These are phyloP conservation scores for Pristionchus fissidentatus DNA, from an alignment of 2,888 invertebrate species.

Conservation along the genomic window DNA sequence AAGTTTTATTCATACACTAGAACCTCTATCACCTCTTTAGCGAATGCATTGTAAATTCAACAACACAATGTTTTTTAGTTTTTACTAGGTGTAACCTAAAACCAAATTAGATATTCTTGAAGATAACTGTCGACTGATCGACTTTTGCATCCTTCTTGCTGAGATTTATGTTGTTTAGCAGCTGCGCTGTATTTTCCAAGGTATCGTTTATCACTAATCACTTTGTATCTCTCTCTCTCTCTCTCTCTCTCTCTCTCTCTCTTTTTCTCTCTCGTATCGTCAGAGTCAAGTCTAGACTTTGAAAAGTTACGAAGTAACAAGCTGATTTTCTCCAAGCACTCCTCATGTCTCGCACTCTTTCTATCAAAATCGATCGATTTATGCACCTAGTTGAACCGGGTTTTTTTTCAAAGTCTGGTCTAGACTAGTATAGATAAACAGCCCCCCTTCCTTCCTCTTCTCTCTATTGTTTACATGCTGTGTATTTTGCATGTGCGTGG, in stretches of 20 bases:
- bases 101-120: too few relatives aligned
- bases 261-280: neutral
- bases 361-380: too few relatives aligned
- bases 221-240: conserved; percentile 15
- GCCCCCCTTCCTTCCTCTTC: neutral
- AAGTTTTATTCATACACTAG: too few relatives aligned
- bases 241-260: conserved; percentile 24
- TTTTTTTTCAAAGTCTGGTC: too few relatives aligned
- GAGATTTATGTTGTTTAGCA: neutral
- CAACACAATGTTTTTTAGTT: too few relatives aligned
- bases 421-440: neutral
- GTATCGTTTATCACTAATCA: too few relatives aligned
- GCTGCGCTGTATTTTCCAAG: neutral
- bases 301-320: neutral
- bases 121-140: too few relatives aligned
- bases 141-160: neutral
- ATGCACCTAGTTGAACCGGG: too few relatives aligned
- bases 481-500: neutral
- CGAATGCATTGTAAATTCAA: neutral
- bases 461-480: neutral
- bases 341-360: neutral
- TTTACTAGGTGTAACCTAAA: too few relatives aligned
- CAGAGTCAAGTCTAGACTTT: neutral
- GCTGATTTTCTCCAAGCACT: neutral
- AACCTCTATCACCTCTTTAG: neutral